A percentile compares a stretch with the other conserved stretches of the same genome.
Conservation (phyloP, 2,888 invertebrate species). For the Pedicia rivosa region DNA sequence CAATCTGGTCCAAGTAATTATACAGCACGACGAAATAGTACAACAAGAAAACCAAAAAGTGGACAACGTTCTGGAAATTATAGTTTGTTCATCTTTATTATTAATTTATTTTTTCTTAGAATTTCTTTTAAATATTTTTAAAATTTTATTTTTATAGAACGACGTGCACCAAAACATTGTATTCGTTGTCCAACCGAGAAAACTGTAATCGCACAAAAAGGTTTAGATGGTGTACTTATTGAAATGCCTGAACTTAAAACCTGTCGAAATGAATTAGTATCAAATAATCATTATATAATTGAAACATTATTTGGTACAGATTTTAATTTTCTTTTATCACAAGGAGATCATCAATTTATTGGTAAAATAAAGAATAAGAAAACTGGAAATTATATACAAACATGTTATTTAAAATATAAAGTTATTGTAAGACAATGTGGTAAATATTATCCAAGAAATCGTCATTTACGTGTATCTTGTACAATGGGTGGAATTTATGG, state of each 20-base stretch:
- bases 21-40: neutral
- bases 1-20: neutral
- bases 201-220: conserved; percentile 12
- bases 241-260: conserved; percentile 13
- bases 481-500: conserved; percentile 14
- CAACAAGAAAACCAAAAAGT: neutral
- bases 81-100: too few relatives aligned
- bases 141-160: too few relatives aligned
- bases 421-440: conserved; percentile 14
- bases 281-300: conserved; percentile 10
- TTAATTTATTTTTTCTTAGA: too few relatives aligned
- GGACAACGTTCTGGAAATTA: too few relatives aligned
- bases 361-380: conserved; percentile 12
- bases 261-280: conserved; percentile 12
- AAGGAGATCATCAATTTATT: conserved; percentile 13
- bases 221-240: conserved; percentile 13
- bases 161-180: conserved; percentile 10
- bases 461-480: conserved; percentile 11
- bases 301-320: conserved; percentile 14
- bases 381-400: conserved; percentile 11
- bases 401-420: conserved; percentile 13
- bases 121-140: too few relatives aligned
- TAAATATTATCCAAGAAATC: conserved; percentile 10
- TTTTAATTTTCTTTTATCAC: conserved; percentile 13
- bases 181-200: conserved; percentile 14